A percentile compares a stretch with the other conserved stretches of the same genome.
These are phyloP conservation scores for Ornithoptera priamus DNA, from an alignment of 2,888 invertebrate genomes.

Conservation along the genomic window DNA sequence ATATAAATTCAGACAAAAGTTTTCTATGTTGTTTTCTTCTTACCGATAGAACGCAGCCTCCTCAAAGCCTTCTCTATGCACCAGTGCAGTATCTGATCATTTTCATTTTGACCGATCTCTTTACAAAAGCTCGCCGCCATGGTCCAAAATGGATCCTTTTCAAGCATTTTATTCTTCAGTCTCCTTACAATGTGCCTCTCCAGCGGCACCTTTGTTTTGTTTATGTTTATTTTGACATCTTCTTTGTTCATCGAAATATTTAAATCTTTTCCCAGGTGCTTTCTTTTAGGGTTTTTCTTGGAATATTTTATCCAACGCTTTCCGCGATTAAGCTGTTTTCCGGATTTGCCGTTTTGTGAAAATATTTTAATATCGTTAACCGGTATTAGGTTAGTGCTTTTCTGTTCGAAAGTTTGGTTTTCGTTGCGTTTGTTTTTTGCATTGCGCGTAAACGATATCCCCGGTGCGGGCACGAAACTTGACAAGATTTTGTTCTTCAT, in stretches of 20 bases:
- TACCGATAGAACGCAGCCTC: slow-evolving; percentile 58
- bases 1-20: too few relatives aligned
- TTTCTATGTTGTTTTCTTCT: slow-evolving; percentile 31
- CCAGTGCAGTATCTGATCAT: slow-evolving; percentile 55
- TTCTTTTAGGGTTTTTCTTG: slow-evolving; percentile 40
- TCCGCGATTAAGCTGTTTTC: slow-evolving; percentile 38
- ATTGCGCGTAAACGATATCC: slow-evolving; percentile 40
- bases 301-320: slow-evolving; percentile 60
- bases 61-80: slow-evolving; percentile 67
- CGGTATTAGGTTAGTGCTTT: slow-evolving; percentile 55
- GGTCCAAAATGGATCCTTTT: slow-evolving; percentile 49
- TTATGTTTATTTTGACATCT: slow-evolving; percentile 1
- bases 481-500: slow-evolving; percentile 61
- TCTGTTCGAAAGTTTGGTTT: slow-evolving; percentile 28
- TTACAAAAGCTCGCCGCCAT: slow-evolving; percentile 68
- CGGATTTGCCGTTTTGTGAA: slow-evolving; percentile 4
- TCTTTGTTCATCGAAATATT: slow-evolving; percentile 13
- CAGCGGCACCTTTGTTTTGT: slow-evolving; percentile 6
- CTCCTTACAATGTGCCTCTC: slow-evolving; percentile 22
- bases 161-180: slow-evolving; percentile 30
- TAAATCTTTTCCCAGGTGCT: slow-evolving; percentile 36
- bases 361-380: slow-evolving; percentile 39
- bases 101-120: slow-evolving; percentile 57
- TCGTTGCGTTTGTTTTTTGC: slow-evolving; percentile 56
- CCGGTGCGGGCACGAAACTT: slow-evolving; percentile 39